Percentiles rank a stretch among this genome's conserved stretches.
phyloP scores from a whole-genome alignment of 2,888 invertebrate genomes.

The Rhagonycha lutea region DNA sequence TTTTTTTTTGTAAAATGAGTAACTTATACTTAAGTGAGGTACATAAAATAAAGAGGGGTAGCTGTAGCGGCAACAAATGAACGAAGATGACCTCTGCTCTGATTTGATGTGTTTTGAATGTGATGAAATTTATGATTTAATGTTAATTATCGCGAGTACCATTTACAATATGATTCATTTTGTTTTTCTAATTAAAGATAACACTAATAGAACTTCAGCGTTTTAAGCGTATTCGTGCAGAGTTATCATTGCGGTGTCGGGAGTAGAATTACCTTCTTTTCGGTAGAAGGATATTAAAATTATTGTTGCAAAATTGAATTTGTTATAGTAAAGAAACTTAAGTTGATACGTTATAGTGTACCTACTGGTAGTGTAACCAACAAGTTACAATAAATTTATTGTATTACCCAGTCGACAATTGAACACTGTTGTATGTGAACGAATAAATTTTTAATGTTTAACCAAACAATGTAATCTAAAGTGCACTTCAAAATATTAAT shows the following conservation, averaged over 20 bases:
- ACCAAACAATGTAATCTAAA: background rate
- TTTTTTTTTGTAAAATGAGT: too few species aligned
- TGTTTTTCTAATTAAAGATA: background rate
- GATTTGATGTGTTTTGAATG: background rate
- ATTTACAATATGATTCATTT: background rate
- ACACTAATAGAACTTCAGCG: background rate
- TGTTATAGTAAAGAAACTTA: background rate
- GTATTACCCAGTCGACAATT: background rate
- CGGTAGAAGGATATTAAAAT: background rate
- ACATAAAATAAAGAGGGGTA: background rate
- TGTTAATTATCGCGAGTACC: background rate
- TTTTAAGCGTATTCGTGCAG: background rate
- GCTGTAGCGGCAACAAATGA: background rate
- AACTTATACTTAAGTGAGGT: too few species aligned
- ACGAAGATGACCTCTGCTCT: background rate
- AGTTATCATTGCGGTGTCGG: background rate
- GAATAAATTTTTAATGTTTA: background rate
- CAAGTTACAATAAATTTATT: background rate
- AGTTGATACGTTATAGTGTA: background rate
- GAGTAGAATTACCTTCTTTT: background rate
- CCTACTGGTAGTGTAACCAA: background rate
- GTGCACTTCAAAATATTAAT: background rate
- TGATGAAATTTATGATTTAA: background rate
- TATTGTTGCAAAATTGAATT: background rate
- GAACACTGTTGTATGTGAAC: background rate